A percentile compares a stretch with the other conserved stretches of the same genome.
These are phyloP conservation scores for Rhea pennata DNA, from an alignment of 2,113 vertebrate species.

Conservation along the genomic window DNA sequence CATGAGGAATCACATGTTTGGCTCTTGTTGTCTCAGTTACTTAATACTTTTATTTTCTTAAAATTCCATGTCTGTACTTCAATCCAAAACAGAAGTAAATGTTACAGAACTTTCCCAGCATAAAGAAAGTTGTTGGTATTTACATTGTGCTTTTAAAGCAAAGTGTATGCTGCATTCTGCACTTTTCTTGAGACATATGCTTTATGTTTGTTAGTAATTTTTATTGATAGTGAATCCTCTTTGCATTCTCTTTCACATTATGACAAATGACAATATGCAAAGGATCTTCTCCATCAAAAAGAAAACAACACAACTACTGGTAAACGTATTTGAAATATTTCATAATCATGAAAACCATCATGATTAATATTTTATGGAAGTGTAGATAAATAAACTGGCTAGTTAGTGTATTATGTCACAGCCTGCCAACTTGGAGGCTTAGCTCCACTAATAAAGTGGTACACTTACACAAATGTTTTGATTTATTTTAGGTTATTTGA, in stretches of 20 bases:
- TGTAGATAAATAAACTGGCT: neutral
- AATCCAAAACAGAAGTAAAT: neutral
- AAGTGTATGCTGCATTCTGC: neutral
- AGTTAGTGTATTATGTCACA: neutral
- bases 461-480: neutral
- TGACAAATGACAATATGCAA: neutral
- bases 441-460: neutral
- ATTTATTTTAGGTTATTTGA: constrained; percentile 91
- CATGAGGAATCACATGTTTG: neutral
- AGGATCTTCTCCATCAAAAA: neutral
- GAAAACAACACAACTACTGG: neutral
- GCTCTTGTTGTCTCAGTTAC: neutral
- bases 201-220: neutral
- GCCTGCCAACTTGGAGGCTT: neutral
- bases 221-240: neutral
- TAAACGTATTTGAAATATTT: neutral
- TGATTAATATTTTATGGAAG: neutral
- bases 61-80: neutral
- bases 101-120: neutral
- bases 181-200: neutral
- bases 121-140: neutral
- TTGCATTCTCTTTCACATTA: neutral
- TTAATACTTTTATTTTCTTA: neutral
- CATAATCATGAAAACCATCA: neutral
- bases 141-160: neutral